A percentile compares a stretch with the other conserved stretches of the same genome.
Conservation (phyloP, 2,888 invertebrate genomes). For the Trisateles emortualis region DNA sequence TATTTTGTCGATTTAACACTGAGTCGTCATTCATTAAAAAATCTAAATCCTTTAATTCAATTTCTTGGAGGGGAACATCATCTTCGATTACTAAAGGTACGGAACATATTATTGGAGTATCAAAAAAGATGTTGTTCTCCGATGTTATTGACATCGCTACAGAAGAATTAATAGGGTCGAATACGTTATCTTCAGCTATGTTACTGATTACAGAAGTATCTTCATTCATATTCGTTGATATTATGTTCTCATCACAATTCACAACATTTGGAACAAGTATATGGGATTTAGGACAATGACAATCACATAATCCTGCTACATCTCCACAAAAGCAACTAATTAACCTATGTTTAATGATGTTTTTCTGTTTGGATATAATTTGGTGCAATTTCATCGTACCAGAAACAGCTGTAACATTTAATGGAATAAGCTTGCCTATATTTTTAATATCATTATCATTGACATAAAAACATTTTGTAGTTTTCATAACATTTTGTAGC, state of each 20-base stretch:
- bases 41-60: too few species aligned
- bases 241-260: background rate
- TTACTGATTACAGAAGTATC: background rate
- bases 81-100: too few species aligned
- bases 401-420: background rate
- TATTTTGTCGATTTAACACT: too few species aligned
- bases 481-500: background rate
- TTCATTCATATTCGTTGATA: background rate
- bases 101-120: too few species aligned
- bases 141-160: too few species aligned
- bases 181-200: too few species aligned
- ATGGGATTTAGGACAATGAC: background rate
- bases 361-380: background rate
- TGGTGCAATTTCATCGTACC: slow-evolving; percentile 1
- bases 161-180: too few species aligned
- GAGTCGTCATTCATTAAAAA: too few species aligned
- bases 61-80: too few species aligned
- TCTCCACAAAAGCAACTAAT: background rate
- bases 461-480: background rate
- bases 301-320: background rate
- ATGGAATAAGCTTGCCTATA: background rate
- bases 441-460: background rate
- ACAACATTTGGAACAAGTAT: background rate
- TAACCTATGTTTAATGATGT: background rate
- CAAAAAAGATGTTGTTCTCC: too few species aligned